These are phyloP conservation scores for Rhodophaea formosa DNA, from an alignment of 2,888 invertebrate species.

Conservation along the genomic window DNA sequence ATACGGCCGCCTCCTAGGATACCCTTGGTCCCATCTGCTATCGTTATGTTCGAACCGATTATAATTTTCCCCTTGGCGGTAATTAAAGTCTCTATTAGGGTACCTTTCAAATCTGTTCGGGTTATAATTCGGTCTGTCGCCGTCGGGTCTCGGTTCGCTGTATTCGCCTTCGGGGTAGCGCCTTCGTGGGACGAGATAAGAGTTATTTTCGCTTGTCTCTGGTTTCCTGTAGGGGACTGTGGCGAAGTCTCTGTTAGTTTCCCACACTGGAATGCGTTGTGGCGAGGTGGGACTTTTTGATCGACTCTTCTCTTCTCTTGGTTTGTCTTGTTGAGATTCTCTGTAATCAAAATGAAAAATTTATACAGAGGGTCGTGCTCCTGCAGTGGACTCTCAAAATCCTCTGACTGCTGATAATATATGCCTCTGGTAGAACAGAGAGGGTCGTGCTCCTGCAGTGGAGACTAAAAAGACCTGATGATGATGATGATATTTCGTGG, in stretches of 20 bases:
- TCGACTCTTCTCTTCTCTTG: constrained; percentile 42
- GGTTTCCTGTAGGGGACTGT: constrained; percentile 34
- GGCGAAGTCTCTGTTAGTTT: constrained; percentile 39
- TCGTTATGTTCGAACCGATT: constrained; percentile 26
- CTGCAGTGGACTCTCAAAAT: too few species aligned
- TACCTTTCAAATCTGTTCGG: constrained; percentile 43
- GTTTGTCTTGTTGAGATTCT: constrained; percentile 53
- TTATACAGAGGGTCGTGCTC: too few species aligned
- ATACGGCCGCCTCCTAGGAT: constrained; percentile 42
- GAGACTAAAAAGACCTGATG: too few species aligned
- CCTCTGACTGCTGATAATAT: too few species aligned
- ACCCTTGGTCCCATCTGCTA: constrained; percentile 20
- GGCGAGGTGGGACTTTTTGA: constrained; percentile 58
- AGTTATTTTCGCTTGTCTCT: constrained; percentile 36
- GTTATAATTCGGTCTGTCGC: constrained; percentile 33
- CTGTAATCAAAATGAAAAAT: constrained; percentile 44
- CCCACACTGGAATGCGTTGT: constrained; percentile 56
- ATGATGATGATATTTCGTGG: too few species aligned
- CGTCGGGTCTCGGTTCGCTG: constrained; percentile 34
- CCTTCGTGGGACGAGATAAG: constrained; percentile 18
- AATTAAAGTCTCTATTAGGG: constrained; percentile 31
- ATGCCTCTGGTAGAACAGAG: not conserved
- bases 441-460: too few species aligned
- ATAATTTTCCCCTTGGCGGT: constrained; percentile 26
- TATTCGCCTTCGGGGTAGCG: constrained; percentile 34